Evolutionary conservation across 2,113 vertebrate genomes (phyloP), one percentile per base, ranked within the genome.

Genomic region (Chaetorhynchus papuensis): DNA sequence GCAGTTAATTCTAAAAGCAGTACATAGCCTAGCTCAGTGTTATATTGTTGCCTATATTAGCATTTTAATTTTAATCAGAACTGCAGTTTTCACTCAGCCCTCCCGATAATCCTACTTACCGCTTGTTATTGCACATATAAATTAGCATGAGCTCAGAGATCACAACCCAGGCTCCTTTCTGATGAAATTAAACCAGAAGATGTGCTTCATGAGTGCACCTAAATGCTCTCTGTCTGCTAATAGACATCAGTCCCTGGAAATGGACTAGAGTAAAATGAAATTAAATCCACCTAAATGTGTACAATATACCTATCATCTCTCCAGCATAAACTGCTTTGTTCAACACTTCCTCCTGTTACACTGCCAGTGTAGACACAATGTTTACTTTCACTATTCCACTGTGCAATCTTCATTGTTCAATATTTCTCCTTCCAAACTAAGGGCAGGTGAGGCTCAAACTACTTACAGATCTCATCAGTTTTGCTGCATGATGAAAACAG

Each of bases 151-250:
- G 68, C 71, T 89, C 91, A 94, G 72, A 94, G 80, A 77, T 92
- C 91, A 87, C 76, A 90, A 69, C 68, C 80, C 5, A 7, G 23
- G n/a, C 23, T 91, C 17, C 33, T 57, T 89, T 80, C 54, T 69
- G 76, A 74, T 83, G 28, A 92, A 92, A 92, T 95, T 90, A 94
- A 89, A 89, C n/a, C 50, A 69, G 86, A 71, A 82, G 45, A 68
- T 87, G 35, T 60, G 65, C 41, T 90, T 77, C 49, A 76, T 7
- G 15, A 91, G 7, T 65, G 41, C 17, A 49, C 59, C 50, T 83
- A 83, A 89, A 70, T 81, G 45, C 35, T 74, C 60, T 86, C 52
- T 84, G 52, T 90, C 75, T 92, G 66, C 31, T 83, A 95, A 94
- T 47, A 86, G 45, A 22, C 71, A 65, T 77, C 44, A 89, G 28